A percentile compares a stretch with the other conserved stretches of the same genome.
Evolutionary conservation across 2,113 vertebrate species (phyloP).

Genomic region (Periophthalmodon schlosseri): DNA sequence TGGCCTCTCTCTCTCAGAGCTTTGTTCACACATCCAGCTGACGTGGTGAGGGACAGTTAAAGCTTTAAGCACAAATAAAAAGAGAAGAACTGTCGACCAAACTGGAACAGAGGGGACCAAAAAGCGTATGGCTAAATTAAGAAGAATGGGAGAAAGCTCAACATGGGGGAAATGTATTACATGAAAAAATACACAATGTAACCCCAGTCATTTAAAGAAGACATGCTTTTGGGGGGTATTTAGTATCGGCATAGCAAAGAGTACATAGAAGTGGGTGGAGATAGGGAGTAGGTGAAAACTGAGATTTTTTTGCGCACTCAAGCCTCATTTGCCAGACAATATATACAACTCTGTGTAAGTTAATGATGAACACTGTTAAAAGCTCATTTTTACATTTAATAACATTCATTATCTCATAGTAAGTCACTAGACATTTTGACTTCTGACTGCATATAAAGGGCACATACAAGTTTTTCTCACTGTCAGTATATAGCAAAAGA

Average conservation of each 20-base stretch:
- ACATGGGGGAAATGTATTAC: not conserved
- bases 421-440: not conserved
- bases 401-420: not conserved
- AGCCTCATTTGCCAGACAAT: too few species aligned
- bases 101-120: slow-evolving; percentile 42
- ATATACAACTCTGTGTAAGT: too few species aligned
- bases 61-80: slow-evolving; percentile 41
- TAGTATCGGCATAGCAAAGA: too few species aligned
- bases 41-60: slow-evolving; percentile 58
- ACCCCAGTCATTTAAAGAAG: too few species aligned
- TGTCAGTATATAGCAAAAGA: too few species aligned
- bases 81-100: slow-evolving; percentile 33
- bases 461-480: not conserved
- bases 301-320: too few species aligned
- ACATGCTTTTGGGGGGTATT: too few species aligned
- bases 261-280: too few species aligned
- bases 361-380: too few species aligned
- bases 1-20: slow-evolving; percentile 45
- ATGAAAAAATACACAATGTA: too few species aligned
- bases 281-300: too few species aligned
- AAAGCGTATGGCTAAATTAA: slow-evolving; percentile 39
- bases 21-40: slow-evolving; percentile 65
- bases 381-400: not conserved
- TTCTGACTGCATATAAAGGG: not conserved
- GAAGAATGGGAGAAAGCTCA: slow-evolving; percentile 36